Conservation (phyloP, 2,888 invertebrate species). For the Drosophila anomalipes region DNA sequence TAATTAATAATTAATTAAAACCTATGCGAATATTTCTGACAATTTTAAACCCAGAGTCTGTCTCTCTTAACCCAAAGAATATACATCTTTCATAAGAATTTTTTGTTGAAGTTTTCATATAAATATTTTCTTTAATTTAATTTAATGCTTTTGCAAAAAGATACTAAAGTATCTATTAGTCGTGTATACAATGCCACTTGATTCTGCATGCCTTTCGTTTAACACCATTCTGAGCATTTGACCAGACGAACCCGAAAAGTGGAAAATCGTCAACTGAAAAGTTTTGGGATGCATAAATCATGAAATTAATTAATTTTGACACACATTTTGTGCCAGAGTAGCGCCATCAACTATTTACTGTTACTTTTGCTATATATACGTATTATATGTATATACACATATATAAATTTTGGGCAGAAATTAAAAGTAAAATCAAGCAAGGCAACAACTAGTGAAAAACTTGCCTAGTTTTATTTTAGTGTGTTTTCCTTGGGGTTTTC, state of each 20-base stretch:
- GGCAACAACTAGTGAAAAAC: constrained; percentile 43
- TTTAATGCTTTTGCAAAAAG: background rate
- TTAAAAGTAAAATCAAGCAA: constrained; percentile 74
- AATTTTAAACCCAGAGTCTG: background rate
- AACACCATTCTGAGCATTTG: constrained; percentile 62
- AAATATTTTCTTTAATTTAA: background rate
- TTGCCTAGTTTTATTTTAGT: constrained; percentile 43
- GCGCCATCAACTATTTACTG: constrained; percentile 73
- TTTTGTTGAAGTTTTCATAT: background rate
- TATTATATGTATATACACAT: constrained; percentile 1
- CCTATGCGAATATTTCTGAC: background rate
- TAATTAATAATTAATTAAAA: background rate
- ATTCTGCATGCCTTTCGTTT: constrained; percentile 6
- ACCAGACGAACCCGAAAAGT: constrained; percentile 39
- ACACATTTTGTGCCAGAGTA: constrained; percentile 78
- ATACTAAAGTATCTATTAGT: background rate
- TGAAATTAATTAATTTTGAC: constrained; percentile 85
- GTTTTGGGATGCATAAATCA: constrained; percentile 82
- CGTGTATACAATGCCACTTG: background rate
- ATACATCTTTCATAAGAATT: background rate
- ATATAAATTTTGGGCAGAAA: constrained; percentile 45
- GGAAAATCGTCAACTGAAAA: constrained; percentile 41
- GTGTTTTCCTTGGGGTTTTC: constrained; percentile 16
- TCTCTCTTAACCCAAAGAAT: background rate
- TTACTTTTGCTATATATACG: constrained; percentile 20